A percentile compares a stretch with the other conserved stretches of the same genome.
These are phyloP conservation scores for Drosophila lacertosa DNA, from an alignment of 1,140 invertebrate species.

Conservation along the genomic window DNA sequence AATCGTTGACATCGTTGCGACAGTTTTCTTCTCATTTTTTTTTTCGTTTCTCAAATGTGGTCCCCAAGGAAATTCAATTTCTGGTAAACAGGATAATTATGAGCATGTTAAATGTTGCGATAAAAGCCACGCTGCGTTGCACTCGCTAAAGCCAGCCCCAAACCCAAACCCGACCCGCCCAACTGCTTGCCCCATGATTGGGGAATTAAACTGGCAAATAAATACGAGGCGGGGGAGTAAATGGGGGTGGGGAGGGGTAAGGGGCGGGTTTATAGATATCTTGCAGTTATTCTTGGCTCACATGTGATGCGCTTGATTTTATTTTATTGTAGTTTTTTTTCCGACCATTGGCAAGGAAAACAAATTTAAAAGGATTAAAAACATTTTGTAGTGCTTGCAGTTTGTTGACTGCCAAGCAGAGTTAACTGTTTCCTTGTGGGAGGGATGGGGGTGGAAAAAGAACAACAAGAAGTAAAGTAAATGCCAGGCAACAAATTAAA, in stretches of 20 bases:
- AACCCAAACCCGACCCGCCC: not conserved
- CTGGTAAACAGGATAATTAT: slow-evolving; percentile 84
- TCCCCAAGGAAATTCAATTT: slow-evolving; percentile 80
- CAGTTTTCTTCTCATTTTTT: slow-evolving; percentile 52
- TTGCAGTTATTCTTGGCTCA: slow-evolving; percentile 28
- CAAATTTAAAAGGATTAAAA: slow-evolving; percentile 79
- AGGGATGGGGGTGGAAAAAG: not conserved
- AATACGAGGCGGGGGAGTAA: slow-evolving; percentile 35
- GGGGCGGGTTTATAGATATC: slow-evolving; percentile 9
- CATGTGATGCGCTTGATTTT: slow-evolving; percentile 49
- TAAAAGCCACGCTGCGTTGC: slow-evolving; percentile 80
- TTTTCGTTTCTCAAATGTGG: slow-evolving; percentile 53
- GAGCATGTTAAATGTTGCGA: slow-evolving; percentile 84
- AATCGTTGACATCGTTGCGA: slow-evolving; percentile 62
- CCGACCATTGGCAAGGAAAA: slow-evolving; percentile 40
- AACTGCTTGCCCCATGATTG: slow-evolving; percentile 66
- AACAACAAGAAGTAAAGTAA: slow-evolving; percentile 16
- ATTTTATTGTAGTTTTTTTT: not conserved
- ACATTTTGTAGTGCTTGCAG: slow-evolving; percentile 51
- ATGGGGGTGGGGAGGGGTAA: not conserved
- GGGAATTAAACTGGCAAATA: slow-evolving; percentile 76
- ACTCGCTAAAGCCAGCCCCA: slow-evolving; percentile 30
- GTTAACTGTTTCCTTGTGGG: slow-evolving; percentile 24
- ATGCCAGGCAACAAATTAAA: slow-evolving; percentile 50
- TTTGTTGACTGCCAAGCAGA: slow-evolving; percentile 46